Evolutionary conservation across 2,797 vertebrate species (phyloP).

Genomic region (Pelodytes ibericus): DNA sequence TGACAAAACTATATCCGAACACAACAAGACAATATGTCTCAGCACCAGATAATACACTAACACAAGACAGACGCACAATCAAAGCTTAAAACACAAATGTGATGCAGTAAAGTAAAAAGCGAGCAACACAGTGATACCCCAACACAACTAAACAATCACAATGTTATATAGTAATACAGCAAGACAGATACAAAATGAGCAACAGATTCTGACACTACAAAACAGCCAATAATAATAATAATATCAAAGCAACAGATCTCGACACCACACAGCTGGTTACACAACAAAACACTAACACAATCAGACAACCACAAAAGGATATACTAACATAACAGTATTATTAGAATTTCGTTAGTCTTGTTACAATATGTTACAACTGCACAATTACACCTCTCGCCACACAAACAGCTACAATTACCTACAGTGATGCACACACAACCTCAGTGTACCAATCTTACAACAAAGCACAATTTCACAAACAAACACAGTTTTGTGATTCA

Average conservation of each 20-base stretch:
- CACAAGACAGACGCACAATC: too few species aligned
- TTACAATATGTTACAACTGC: too few species aligned
- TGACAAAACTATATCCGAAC: neutral
- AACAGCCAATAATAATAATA: neutral
- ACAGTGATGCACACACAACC: neutral
- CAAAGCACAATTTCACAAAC: neutral
- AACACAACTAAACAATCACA: neutral
- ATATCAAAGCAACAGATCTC: neutral
- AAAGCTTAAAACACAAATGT: too few species aligned
- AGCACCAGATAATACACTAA: too few species aligned
- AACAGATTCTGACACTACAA: neutral
- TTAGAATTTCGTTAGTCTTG: too few species aligned
- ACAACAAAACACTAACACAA: neutral
- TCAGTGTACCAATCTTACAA: too few species aligned
- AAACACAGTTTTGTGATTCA: too few species aligned
- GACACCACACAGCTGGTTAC: neutral
- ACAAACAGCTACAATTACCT: neutral
- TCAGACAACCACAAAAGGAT: too few species aligned
- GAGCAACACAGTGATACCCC: neutral
- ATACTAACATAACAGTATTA: too few species aligned
- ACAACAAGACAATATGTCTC: neutral
- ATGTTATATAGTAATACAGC: neutral
- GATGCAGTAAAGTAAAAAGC: too few species aligned
- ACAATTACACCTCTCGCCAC: neutral
- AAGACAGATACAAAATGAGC: neutral